Percentiles rank a stretch among this genome's conserved stretches.
phyloP scores from a whole-genome alignment of 2,797 vertebrate species.

The Uromys caudimaculatus region DNA sequence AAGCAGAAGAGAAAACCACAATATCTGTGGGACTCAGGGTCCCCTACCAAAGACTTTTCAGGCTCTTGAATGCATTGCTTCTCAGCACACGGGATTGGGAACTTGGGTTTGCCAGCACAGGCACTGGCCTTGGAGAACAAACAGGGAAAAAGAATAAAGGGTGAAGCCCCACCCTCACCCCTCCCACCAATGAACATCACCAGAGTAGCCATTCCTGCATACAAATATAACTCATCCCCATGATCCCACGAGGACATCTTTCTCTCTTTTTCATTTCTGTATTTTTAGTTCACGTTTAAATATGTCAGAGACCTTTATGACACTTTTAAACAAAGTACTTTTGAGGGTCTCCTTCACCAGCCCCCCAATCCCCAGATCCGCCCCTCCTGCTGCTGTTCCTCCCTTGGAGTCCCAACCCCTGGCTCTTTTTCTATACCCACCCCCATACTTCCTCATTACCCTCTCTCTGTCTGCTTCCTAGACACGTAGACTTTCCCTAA shows the following conservation, averaged over 20 bases:
- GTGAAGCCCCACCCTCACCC: neutral
- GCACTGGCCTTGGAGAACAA: neutral
- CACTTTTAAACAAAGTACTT: neutral
- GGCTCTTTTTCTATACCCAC: neutral
- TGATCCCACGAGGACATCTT: neutral
- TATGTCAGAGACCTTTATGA: neutral
- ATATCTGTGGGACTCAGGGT: neutral
- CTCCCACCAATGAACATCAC: too few relatives aligned
- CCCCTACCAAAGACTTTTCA: neutral
- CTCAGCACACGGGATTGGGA: neutral
- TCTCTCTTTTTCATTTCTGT: neutral
- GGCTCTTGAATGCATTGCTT: neutral
- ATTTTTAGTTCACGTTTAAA: neutral
- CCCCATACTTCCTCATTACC: neutral
- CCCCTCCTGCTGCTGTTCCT: neutral
- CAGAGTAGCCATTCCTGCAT: neutral
- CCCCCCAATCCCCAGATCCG: rapidly evolving
- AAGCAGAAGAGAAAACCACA: neutral
- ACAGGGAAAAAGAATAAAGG: neutral
- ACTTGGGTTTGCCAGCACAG: neutral
- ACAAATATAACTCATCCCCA: neutral
- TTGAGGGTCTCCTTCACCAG: neutral
- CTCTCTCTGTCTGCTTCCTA: neutral
- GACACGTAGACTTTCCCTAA: neutral
- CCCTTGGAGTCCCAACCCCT: neutral